phyloP scores from a whole-genome alignment of 2,113 vertebrate genomes.

The Oryzias javanicus region DNA sequence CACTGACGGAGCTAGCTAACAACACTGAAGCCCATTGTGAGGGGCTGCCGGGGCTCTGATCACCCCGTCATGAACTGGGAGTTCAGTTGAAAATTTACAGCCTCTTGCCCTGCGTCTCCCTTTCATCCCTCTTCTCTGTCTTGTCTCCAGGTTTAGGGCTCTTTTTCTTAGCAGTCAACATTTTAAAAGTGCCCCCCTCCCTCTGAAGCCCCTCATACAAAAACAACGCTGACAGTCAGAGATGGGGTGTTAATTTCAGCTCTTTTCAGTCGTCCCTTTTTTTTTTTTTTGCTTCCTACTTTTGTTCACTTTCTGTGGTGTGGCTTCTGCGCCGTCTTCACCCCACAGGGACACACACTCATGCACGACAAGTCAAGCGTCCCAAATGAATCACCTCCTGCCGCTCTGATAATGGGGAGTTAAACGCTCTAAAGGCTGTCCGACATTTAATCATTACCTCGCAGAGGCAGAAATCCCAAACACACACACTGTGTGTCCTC shows the following conservation, averaged over 20 bases:
- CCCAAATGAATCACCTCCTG: conserved; percentile 64
- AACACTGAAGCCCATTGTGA: conserved; percentile 80
- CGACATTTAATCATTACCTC: conserved; percentile 65
- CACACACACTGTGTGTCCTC: conserved; percentile 26
- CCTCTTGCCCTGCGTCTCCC: conserved; percentile 50
- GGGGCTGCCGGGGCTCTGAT: conserved; percentile 83
- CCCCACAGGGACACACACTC: conserved; percentile 33
- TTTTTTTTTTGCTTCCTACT: conserved; percentile 35
- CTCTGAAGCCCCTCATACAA: conserved; percentile 47
- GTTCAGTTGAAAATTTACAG: conserved; percentile 90
- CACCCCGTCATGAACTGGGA: conserved; percentile 91
- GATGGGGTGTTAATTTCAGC: conserved; percentile 66
- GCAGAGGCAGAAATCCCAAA: conserved; percentile 35
- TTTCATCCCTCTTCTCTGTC: conserved; percentile 66
- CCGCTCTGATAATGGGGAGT: conserved; percentile 66
- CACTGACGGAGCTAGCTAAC: conserved; percentile 76
- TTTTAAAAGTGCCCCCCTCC: conserved; percentile 64
- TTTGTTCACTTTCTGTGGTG: conserved; percentile 51
- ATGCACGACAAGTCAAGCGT: conserved; percentile 29
- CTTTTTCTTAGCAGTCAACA: conserved; percentile 69
- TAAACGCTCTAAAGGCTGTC: conserved; percentile 68
- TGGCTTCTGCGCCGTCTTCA: conserved; percentile 28
- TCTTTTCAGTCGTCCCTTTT: conserved; percentile 49
- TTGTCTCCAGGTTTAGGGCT: conserved; percentile 68
- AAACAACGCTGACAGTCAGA: conserved; percentile 65